Evolutionary conservation across 2,888 invertebrate genomes (phyloP).

Genomic region (Celastrina argiolus): DNA sequence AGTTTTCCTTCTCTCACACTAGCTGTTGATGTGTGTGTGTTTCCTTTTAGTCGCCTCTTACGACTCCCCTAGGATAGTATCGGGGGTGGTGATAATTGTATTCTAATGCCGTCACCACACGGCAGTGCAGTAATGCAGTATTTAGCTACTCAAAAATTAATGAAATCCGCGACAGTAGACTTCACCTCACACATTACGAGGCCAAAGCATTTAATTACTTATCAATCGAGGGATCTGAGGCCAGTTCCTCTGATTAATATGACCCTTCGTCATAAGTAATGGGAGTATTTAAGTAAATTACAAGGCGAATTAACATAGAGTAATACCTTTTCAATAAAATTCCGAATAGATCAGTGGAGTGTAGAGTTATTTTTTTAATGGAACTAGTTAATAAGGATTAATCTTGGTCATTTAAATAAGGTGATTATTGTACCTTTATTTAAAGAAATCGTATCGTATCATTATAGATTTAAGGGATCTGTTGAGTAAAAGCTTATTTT

Average conservation of each 20-base stretch:
- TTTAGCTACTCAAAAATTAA: background rate
- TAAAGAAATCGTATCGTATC: background rate
- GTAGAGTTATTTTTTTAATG: constrained; percentile 4
- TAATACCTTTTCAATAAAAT: constrained; percentile 39
- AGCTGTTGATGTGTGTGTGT: too few species aligned
- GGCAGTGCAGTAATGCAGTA: too few species aligned
- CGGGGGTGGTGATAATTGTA: too few species aligned
- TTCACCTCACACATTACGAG: constrained; percentile 22
- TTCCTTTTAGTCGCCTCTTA: too few species aligned
- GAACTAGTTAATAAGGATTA: background rate
- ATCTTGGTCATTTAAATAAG: background rate
- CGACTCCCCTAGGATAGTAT: too few species aligned
- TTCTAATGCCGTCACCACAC: too few species aligned
- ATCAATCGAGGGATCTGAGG: constrained; percentile 30
- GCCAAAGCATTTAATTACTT: constrained; percentile 25
- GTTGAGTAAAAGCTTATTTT: too few species aligned
- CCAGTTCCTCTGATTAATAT: constrained; percentile 41
- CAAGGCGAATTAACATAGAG: constrained; percentile 40
- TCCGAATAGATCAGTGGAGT: constrained; percentile 22
- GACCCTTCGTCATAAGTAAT: constrained; percentile 37
- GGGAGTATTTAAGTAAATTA: constrained; percentile 41
- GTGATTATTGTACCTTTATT: background rate
- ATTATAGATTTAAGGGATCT: too few species aligned
- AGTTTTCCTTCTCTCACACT: too few species aligned
- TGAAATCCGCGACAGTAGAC: constrained; percentile 5